Percentiles rank a stretch among this genome's conserved stretches.
Conservation (phyloP, 2,797 vertebrate genomes). For the Epinephelus awoara region DNA sequence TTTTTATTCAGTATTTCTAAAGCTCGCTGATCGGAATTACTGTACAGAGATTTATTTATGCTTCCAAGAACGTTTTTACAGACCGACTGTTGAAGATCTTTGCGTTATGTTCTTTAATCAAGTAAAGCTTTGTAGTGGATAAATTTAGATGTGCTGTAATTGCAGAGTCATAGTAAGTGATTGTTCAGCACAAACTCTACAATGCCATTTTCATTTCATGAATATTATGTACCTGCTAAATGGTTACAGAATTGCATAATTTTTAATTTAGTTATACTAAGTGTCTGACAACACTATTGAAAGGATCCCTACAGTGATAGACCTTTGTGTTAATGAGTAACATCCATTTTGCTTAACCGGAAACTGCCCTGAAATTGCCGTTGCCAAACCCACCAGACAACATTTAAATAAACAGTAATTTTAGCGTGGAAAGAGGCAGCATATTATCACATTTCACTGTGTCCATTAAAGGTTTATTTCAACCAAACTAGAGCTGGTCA, state of each 20-base stretch:
- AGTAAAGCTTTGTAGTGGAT: neutral
- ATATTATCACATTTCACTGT: no score
- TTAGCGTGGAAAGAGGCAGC: no score
- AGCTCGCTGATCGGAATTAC: neutral
- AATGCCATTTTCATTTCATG: constrained; percentile 1
- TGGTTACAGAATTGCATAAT: neutral
- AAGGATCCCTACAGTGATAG: no score
- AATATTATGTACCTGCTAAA: neutral
- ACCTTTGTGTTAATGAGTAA: no score
- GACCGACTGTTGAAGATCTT: neutral
- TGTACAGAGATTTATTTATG: neutral
- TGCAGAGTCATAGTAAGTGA: neutral
- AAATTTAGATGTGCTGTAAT: no score
- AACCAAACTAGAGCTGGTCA: no score
- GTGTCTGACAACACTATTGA: no score
- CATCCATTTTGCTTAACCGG: no score
- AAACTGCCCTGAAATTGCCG: no score
- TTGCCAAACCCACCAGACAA: no score
- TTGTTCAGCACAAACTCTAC: neutral
- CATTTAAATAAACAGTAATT: no score
- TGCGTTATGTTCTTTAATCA: neutral
- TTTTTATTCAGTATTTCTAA: constrained; percentile 28
- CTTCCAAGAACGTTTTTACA: neutral
- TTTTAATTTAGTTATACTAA: neutral
- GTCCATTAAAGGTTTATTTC: no score